Conservation (phyloP, 2,888 invertebrate species). For the Crematogaster levior region DNA sequence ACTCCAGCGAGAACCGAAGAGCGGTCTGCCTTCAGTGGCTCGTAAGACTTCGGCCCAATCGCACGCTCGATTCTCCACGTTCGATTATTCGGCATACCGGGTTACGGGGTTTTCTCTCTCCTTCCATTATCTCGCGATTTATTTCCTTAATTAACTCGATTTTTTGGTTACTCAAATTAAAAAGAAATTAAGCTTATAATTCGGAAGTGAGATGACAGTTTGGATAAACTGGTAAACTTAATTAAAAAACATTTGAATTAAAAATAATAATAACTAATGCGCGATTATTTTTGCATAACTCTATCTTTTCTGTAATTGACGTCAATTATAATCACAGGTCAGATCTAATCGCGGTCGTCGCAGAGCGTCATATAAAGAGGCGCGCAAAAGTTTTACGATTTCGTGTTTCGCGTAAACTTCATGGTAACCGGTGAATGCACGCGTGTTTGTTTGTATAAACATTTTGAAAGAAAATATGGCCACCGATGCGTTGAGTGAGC, state of each 20-base stretch:
- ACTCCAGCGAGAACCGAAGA: constrained; percentile 71
- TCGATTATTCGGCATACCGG: constrained; percentile 33
- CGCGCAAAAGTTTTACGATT: background rate
- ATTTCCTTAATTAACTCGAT: constrained; percentile 21
- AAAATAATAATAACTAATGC: background rate
- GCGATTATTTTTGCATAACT: background rate
- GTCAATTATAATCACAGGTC: background rate
- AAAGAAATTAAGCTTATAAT: background rate
- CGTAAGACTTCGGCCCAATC: constrained; percentile 82
- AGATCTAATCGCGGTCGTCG: background rate
- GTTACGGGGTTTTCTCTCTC: constrained; percentile 30
- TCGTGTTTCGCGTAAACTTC: constrained; percentile 12
- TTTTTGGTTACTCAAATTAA: background rate
- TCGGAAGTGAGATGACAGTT: background rate
- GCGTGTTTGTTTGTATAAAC: constrained; percentile 10
- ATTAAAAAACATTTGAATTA: background rate
- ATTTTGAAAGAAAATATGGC: constrained; percentile 87
- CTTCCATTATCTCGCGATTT: background rate
- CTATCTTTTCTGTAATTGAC: background rate
- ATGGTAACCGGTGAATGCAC: constrained; percentile 26
- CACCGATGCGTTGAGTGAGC: constrained; percentile 92
- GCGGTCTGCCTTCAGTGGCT: constrained; percentile 79
- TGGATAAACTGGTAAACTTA: background rate
- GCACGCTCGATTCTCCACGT: constrained; percentile 71
- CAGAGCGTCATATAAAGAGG: background rate